phyloP scores from a whole-genome alignment of 2,888 invertebrate species.

The Phymatocera aterrima region DNA sequence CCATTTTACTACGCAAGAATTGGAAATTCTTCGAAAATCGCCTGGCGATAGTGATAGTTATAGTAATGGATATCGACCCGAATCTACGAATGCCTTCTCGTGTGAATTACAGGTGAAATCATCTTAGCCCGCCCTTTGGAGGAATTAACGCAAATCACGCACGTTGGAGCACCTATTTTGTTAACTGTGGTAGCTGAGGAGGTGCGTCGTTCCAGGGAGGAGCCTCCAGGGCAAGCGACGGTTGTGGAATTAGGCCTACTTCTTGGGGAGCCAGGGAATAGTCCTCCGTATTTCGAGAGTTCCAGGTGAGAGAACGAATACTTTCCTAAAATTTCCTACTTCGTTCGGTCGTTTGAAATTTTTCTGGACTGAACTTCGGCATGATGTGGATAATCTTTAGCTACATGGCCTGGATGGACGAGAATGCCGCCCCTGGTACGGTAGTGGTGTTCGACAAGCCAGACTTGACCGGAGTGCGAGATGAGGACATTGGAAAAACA shows the following conservation, averaged over 20 bases:
- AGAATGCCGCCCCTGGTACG: constrained; percentile 89
- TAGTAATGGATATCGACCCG: too few relatives aligned
- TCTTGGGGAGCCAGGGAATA: constrained; percentile 85
- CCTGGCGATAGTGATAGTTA: too few relatives aligned
- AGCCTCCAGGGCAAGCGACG: constrained; percentile 87
- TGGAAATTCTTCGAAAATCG: too few relatives aligned
- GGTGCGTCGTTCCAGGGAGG: constrained; percentile 84
- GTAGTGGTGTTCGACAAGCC: constrained; percentile 84
- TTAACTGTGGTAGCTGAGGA: constrained; percentile 92
- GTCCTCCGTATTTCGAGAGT: constrained; percentile 87
- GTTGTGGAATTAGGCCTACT: constrained; percentile 90
- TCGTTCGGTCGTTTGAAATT: background rate
- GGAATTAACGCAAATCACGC: constrained; percentile 87
- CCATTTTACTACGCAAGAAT: background rate
- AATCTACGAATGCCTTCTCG: background rate
- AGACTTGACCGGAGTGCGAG: constrained; percentile 84
- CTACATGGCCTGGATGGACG: constrained; percentile 86
- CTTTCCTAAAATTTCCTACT: background rate
- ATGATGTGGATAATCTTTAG: constrained; percentile 75
- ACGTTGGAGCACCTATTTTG: constrained; percentile 89
- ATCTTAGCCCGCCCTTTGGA: constrained; percentile 84
- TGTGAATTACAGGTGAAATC: constrained; percentile 81
- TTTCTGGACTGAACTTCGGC: background rate
- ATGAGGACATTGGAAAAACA: constrained; percentile 88
- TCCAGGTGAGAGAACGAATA: constrained; percentile 77